A percentile compares a stretch with the other conserved stretches of the same genome.
These are phyloP conservation scores for Xestia c-nigrum DNA, from an alignment of 2,888 invertebrate genomes.

Conservation along the genomic window DNA sequence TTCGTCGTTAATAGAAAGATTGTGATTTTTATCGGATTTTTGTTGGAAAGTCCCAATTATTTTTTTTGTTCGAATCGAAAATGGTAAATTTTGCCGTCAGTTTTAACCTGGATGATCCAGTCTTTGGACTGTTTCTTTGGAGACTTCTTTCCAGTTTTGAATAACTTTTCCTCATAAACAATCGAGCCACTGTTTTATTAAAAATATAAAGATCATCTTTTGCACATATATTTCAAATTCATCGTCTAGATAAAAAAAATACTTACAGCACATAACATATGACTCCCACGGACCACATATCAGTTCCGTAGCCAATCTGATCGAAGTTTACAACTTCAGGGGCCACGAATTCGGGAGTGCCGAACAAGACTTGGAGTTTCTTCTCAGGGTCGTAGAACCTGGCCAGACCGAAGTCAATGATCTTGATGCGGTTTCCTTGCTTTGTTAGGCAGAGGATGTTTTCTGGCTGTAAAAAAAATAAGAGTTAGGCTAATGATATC, in stretches of 20 bases:
- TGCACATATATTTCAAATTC: neutral
- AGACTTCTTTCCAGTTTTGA: neutral
- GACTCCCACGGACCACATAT: slow-evolving; percentile 99
- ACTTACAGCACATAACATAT: slow-evolving; percentile 99
- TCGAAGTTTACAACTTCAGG: slow-evolving; percentile 99
- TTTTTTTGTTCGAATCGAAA: neutral
- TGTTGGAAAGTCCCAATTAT: neutral
- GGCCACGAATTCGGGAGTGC: slow-evolving; percentile 99
- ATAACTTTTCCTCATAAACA: neutral
- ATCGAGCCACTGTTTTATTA: neutral
- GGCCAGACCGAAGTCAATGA: slow-evolving; percentile 99
- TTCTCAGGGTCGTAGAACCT: slow-evolving; percentile 97
- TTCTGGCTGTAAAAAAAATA: slow-evolving; percentile 94
- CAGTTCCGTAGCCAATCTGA: slow-evolving; percentile 98
- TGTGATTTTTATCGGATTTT: neutral
- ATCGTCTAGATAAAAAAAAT: slow-evolving; percentile 25
- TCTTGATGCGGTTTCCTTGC: slow-evolving; percentile 99
- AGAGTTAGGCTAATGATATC: neutral
- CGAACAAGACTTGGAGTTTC: slow-evolving; percentile 98
- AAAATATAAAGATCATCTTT: neutral
- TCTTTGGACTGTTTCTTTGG: neutral
- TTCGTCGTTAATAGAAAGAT: neutral
- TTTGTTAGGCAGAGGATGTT: slow-evolving; percentile 99
- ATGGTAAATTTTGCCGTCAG: neutral
- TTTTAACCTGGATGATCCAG: neutral